phyloP scores from a whole-genome alignment of 2,113 vertebrate genomes.

The Alectura lathami region DNA sequence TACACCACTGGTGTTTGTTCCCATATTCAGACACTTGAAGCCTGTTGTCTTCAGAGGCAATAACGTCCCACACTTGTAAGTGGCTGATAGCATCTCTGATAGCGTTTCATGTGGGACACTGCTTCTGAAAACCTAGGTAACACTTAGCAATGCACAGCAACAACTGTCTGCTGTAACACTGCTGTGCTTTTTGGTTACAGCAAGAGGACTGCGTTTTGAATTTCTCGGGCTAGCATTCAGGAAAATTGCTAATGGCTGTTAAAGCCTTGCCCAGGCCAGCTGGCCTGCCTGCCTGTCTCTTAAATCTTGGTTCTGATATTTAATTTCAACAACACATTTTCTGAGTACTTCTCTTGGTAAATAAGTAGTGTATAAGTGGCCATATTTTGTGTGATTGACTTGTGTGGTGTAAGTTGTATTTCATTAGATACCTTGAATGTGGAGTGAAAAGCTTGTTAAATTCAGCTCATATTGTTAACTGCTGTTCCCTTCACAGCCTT shows the following conservation, averaged over 20 bases:
- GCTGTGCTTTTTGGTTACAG: not conserved
- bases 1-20: not conserved
- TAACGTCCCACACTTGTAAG: not conserved
- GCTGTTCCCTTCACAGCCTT: not conserved
- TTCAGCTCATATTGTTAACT: not conserved
- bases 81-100: not conserved
- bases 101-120: not conserved
- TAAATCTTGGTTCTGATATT: not conserved
- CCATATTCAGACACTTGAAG: not conserved
- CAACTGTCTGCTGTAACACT: not conserved
- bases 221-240: not conserved
- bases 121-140: not conserved
- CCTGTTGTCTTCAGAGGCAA: not conserved
- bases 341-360: not conserved
- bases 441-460: not conserved
- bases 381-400: not conserved
- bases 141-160: not conserved
- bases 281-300: not conserved
- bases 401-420: not conserved
- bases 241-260: not conserved
- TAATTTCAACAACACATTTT: not conserved
- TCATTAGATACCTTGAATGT: not conserved
- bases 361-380: not conserved
- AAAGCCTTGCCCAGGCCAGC: not conserved
- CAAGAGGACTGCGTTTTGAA: not conserved